Percentiles rank a stretch among this genome's conserved stretches.
phyloP scores from a whole-genome alignment of 2,797 vertebrate species.

The Enoplosus armatus region DNA sequence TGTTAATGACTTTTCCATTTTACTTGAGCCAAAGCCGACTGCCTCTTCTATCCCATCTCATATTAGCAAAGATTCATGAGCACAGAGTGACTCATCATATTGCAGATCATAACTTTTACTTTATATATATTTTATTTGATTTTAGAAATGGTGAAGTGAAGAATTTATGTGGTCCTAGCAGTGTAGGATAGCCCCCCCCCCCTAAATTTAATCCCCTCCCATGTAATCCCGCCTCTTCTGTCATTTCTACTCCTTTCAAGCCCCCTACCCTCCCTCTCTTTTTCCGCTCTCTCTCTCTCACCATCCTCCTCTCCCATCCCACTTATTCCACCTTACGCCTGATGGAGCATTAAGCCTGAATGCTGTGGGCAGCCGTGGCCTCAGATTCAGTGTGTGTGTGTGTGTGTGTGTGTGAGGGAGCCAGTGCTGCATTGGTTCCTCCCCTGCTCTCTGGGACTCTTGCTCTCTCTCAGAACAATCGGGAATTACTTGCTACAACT shows the following conservation, averaged over 20 bases:
- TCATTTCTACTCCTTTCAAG: conserved; percentile 60
- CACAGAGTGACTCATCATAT: conserved; percentile 45
- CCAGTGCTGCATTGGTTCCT: conserved; percentile 31
- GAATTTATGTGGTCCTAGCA: conserved; percentile 24
- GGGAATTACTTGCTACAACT: conserved; percentile 47
- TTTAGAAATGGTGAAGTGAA: not conserved
- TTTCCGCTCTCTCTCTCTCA: conserved; percentile 49
- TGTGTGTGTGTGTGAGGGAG: conserved; percentile 34
- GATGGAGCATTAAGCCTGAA: conserved; percentile 79
- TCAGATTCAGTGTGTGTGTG: conserved; percentile 60
- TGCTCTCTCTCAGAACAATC: conserved; percentile 47
- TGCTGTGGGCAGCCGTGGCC: conserved; percentile 69
- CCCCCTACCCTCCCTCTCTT: conserved; percentile 65
- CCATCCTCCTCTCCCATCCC: conserved; percentile 73
- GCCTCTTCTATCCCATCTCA: not conserved
- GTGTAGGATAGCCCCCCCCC: conserved; percentile 1
- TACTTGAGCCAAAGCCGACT: not conserved
- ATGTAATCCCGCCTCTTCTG: conserved; percentile 78
- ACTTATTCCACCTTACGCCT: conserved; percentile 83
- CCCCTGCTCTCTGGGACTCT: conserved; percentile 49
- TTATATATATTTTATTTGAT: not conserved
- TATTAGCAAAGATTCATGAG: conserved; percentile 11
- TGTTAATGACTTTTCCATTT: conserved; percentile 70
- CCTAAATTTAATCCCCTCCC: conserved; percentile 62
- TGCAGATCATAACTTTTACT: not conserved